Evolutionary conservation across 2,797 vertebrate genomes (phyloP).

Genomic region (Okamejei kenojei): DNA sequence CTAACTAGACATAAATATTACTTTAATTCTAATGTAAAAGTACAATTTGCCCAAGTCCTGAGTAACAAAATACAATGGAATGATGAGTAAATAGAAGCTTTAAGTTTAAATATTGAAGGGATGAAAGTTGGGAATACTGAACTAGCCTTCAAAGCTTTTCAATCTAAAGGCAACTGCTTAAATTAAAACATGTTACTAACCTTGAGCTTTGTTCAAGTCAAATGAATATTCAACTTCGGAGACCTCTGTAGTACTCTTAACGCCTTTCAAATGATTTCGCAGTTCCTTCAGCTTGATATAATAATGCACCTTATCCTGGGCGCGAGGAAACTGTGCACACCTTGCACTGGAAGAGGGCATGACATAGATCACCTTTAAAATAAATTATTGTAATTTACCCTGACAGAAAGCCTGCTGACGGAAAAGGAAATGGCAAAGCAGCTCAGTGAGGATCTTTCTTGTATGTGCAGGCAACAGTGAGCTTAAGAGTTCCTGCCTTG

Average conservation of each 20-base stretch:
- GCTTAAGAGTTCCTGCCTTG: too few relatives aligned
- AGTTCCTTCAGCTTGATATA: slow-evolving; percentile 94
- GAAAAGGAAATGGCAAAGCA: neutral
- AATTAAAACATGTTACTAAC: slow-evolving; percentile 52
- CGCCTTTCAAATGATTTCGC: slow-evolving; percentile 79
- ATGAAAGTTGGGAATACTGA: neutral
- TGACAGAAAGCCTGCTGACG: neutral
- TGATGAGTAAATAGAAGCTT: too few relatives aligned
- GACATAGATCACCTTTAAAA: slow-evolving; percentile 77
- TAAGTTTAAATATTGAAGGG: neutral
- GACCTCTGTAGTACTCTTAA: slow-evolving; percentile 60
- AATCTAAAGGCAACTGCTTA: neutral
- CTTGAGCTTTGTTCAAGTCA: slow-evolving; percentile 81
- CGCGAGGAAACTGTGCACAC: slow-evolving; percentile 94
- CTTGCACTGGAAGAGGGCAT: slow-evolving; percentile 97
- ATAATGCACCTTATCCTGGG: slow-evolving; percentile 97
- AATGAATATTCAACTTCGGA: slow-evolving; percentile 81
- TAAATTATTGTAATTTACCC: neutral
- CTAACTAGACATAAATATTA: neutral
- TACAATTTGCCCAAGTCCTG: neutral
- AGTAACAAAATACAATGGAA: neutral
- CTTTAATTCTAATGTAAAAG: neutral
- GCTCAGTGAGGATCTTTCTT: neutral
- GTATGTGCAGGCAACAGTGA: neutral
- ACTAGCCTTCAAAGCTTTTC: neutral